Evolutionary conservation across 2,888 invertebrate genomes (phyloP), one percentile per base, ranked within the genome.

Genomic region (Scaptomyza flava): DNA sequence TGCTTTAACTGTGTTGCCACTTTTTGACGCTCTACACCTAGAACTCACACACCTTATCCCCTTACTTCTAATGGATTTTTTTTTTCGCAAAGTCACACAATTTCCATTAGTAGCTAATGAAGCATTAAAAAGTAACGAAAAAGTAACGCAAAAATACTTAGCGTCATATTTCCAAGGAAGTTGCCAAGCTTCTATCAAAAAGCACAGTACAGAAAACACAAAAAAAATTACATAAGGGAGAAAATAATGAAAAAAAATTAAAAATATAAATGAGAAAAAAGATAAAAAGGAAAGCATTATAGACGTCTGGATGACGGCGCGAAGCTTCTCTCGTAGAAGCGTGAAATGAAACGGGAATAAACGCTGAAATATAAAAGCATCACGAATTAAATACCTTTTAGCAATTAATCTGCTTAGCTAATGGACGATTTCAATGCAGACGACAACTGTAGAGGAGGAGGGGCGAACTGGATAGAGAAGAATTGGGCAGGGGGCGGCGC

Each of bases 381-480:
- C 81, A 76, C 81, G 90, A 89, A 89, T 89, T 89, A 90, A 90
- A 89, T 90, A 90, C 89, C 89, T 89, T 89, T 89, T 89, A 89
- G 88, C 89, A 89, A 89, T 89, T 90, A 90, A 90, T 89, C 90
- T 89, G 89, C 90, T 89, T 89, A 89, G 88, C 88, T 89, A 90
- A 89, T 89, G 88, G 85, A 89, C 87, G 87, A 80, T 87, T 84
- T 80, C 88, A 80, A 80, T 84, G 84, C 71, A 69, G 81, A 81
- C 77, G 76, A 68, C 70, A 77, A 73, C 58, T 62, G 65, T 58
- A 31, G 11, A 51, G 59, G 30, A 20, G 27, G 33, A 23, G 52
- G 48, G 34, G 34, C 31, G 31, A 3, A 6, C 9, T 7, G 8
- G 6, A 27, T 14, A 6, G 9, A 2, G 31, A 23, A 5, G n/a